Evolutionary conservation across 1,140 invertebrate species (phyloP), one percentile per base, ranked within the genome.

Genomic region (Drosophila bifasciata): DNA sequence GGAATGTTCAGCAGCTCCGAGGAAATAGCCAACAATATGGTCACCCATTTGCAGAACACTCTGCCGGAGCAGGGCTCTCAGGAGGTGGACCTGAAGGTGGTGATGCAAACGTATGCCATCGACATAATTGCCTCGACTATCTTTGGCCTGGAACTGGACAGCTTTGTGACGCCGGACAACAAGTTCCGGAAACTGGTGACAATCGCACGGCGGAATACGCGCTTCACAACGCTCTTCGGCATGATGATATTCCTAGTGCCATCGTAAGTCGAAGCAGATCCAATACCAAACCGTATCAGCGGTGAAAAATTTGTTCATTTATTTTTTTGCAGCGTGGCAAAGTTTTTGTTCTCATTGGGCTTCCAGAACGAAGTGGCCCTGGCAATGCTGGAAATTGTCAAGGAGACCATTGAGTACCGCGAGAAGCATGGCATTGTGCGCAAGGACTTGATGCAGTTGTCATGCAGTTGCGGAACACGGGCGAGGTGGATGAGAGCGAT

Each of bases 361-460:
- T 16, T 89, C 0, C 41, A 63, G 21, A 85, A 81, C 23, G 43
- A 53, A 0, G 57, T 81, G 0, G 72, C 64, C 1, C 0, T 44
- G 6, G 63, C 69, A 1, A 64, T 91, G 69, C 19, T 76, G 52
- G 67, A 75, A 21, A 91, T 93, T 5, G 93, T 94, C 4, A 92
- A 92, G 69, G 92, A 94, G 16, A 93, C 93, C 0, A 91, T 94
- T 5, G 89, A 92, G 17, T 92, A 92, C 73, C 79, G 93, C 0
- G 92, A 93, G 64, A 85, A 92, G 16, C 91, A 93, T 50, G 92
- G 92, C 7, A 74, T 94, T 15, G 77, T 76, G 0, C 90, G 93
- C 52, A 92, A 93, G 55, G 94, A 94, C 78, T 92, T 94, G 63
- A 66, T 94, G 59, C 93, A 94, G 53, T 70, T 94, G 25, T 94